These are phyloP conservation scores for Montipora foliosa DNA, from an alignment of 64 coral and sea anemone species.

Conservation along the genomic window DNA sequence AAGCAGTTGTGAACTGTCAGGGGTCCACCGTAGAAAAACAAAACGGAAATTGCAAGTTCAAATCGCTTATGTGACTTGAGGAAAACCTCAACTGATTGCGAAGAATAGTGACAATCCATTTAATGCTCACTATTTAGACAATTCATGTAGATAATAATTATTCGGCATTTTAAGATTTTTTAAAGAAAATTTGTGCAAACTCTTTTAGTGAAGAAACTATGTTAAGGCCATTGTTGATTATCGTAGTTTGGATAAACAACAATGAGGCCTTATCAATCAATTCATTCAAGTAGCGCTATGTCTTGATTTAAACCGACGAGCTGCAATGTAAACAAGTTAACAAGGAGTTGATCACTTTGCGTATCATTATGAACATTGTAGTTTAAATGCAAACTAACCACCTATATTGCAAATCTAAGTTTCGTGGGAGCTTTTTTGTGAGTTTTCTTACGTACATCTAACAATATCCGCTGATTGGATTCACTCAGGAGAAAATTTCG, in stretches of 20 bases:
- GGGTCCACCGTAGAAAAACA: not conserved
- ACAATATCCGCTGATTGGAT: not conserved
- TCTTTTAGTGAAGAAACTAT: not conserved
- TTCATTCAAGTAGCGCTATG: not conserved
- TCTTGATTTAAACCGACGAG: not conserved
- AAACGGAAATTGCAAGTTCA: not conserved
- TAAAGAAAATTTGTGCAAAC: not conserved
- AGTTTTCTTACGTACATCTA: too few species aligned
- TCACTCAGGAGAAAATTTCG: not conserved
- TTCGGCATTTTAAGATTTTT: not conserved
- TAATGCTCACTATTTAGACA: not conserved
- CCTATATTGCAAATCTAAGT: too few species aligned
- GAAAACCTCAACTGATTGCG: not conserved
- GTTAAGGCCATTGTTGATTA: not conserved
- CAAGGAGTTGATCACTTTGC: slow-evolving; percentile 22
- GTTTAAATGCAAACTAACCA: too few species aligned
- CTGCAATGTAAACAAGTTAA: slow-evolving; percentile 38
- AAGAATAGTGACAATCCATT: not conserved
- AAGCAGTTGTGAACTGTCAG: too few species aligned
- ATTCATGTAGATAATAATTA: not conserved
- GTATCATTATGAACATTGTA: not conserved
- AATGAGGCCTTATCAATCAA: slow-evolving; percentile 23
- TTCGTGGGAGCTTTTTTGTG: too few species aligned
- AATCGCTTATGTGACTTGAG: not conserved
- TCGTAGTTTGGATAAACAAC: slow-evolving; percentile 7